Base-by-base conservation (phyloP, 2,888 invertebrate genomes). In the Tuta absoluta region DNA sequence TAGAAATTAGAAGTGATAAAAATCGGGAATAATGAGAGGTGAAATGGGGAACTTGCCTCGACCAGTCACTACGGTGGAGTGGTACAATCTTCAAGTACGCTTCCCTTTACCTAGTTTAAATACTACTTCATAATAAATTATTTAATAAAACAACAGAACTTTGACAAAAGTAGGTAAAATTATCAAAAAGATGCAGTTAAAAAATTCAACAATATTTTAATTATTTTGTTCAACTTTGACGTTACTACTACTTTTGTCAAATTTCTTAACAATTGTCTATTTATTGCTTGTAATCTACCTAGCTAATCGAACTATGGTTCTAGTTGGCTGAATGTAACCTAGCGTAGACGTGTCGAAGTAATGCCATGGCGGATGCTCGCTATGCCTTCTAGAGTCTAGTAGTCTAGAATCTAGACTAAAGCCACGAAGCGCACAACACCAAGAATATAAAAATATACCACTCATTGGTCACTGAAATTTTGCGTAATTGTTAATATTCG, bases 261-360 rank as follows among this genome's bases (percentile, higher is more conserved):
- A 81, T 71, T 82, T 81, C 81, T 71, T 82, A 81, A 84, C 78
- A 82, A 81, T 83, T 75, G 73, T 81, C 82, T 85, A 86, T 82
- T 87, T 89, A 90, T 90, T 90, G 90, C 90, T 90, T 83, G 73
- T 82, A 79, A 80, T 79, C 84, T 87, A 86, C 75, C 85, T 88
- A 86, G 73, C 85, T 89, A 89, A 75, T 75, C 72, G 66, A 63
- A 62, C 63, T 67, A 66, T 57, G 19, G 49, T 41, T 24, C 57
- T 62, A 63, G 61, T 71, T 65, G 68, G 66, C 59, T 64, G 68
- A 56, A 63, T 11, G 28, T 45, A 63, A 56, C 33, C 65, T 49
- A 62, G 59, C 63, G 65, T 62, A 62, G 63, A 59, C 59, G 64
- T 58, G 45, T 19, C 57, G 51, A 61, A 67, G 28, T 28, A 28